These are phyloP conservation scores for Oligia fasciuncula DNA, from an alignment of 2,888 invertebrate species.

Conservation along the genomic window DNA sequence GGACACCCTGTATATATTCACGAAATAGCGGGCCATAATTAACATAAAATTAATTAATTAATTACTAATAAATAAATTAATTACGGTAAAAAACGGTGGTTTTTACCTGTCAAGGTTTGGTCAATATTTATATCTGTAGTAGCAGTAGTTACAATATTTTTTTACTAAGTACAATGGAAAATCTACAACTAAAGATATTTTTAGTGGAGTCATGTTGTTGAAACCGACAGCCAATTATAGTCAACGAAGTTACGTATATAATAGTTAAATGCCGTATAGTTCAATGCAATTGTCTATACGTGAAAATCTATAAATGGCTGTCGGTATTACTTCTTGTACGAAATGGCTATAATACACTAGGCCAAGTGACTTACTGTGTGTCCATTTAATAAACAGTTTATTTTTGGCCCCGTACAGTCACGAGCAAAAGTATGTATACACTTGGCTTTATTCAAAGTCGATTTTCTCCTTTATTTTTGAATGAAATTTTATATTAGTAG, in stretches of 20 bases:
- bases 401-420: too few relatives aligned
- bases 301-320: too few relatives aligned
- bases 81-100: neutral
- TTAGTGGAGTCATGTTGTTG: neutral
- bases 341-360: neutral
- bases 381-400: neutral
- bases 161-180: neutral
- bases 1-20: neutral
- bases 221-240: neutral
- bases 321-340: neutral
- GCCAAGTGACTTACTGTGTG: neutral
- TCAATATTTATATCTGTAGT: neutral
- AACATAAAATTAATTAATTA: neutral
- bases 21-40: neutral
- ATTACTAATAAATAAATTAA: too few relatives aligned
- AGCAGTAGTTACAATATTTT: neutral
- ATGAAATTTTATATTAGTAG: too few relatives aligned
- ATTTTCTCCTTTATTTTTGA: too few relatives aligned
- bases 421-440: too few relatives aligned
- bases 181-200: neutral
- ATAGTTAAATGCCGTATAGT: too few relatives aligned
- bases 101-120: neutral
- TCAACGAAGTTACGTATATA: neutral
- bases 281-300: too few relatives aligned
- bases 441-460: too few relatives aligned